A percentile compares a stretch with the other conserved stretches of the same genome.
Evolutionary conservation across 2,113 vertebrate genomes (phyloP).

Genomic region (Pedionomus torquatus): DNA sequence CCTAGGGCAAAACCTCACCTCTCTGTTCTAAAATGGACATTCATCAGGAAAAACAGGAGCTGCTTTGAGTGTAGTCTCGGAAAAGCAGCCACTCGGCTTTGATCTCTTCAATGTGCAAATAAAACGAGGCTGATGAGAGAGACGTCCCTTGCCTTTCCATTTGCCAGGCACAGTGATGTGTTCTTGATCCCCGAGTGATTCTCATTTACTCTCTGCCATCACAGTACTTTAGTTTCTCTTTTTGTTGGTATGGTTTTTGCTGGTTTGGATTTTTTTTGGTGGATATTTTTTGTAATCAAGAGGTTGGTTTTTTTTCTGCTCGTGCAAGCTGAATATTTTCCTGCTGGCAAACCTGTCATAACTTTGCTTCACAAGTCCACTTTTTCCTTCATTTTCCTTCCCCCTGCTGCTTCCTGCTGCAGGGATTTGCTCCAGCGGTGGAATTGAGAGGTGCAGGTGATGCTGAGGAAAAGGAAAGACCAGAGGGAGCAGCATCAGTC

Average conservation of each 20-base stretch:
- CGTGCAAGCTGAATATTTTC: not conserved
- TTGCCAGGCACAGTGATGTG: not conserved
- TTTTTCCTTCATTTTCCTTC: not conserved
- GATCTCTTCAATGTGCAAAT: not conserved
- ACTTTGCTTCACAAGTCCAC: not conserved
- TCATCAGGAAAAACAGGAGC: not conserved
- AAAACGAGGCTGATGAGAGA: not conserved
- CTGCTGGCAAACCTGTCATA: not conserved
- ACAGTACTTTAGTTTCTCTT: not conserved
- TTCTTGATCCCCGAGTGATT: not conserved
- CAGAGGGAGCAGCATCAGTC: not conserved
- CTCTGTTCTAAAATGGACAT: fast-evolving
- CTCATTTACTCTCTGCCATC: not conserved
- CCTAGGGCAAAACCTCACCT: not conserved
- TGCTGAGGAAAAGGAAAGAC: not conserved
- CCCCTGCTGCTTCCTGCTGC: not conserved
- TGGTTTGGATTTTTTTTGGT: not conserved
- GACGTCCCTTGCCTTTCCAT: not conserved
- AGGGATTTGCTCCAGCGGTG: not conserved
- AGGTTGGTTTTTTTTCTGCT: not conserved
- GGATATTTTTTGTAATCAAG: not conserved
- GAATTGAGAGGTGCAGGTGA: not conserved
- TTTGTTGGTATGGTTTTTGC: not conserved
- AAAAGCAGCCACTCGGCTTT: not conserved
- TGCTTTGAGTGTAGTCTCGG: not conserved